phyloP scores from a whole-genome alignment of 2,888 invertebrate genomes.

The Metalampra italica region DNA sequence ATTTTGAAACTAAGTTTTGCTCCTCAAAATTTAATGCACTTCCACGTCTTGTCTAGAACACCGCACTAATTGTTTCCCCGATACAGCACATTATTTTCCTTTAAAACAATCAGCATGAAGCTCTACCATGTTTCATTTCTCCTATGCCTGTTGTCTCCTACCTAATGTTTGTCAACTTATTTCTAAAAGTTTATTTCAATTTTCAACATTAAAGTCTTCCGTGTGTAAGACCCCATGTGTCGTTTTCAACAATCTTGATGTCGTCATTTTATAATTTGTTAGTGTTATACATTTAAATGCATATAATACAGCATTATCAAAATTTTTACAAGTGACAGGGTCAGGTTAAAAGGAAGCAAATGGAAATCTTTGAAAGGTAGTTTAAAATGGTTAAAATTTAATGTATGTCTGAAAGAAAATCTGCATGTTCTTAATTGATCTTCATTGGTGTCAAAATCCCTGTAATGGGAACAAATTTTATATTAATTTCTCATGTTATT shows the following conservation, averaged over 20 bases:
- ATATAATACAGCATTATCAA: no score
- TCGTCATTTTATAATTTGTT: constrained; percentile 1
- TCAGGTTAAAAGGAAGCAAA: no score
- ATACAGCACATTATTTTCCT: constrained; percentile 50
- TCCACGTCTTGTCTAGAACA: constrained; percentile 55
- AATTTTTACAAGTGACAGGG: no score
- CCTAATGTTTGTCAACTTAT: constrained; percentile 15
- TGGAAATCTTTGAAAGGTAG: no score
- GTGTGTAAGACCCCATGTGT: background rate
- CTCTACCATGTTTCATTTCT: constrained; percentile 21
- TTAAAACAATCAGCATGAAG: constrained; percentile 50
- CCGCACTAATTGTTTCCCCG: constrained; percentile 68
- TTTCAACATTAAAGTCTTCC: no score
- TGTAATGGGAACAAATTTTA: background rate
- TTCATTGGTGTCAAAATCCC: background rate
- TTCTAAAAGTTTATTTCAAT: constrained; percentile 16
- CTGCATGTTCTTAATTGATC: background rate
- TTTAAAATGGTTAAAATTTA: no score
- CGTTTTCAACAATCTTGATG: constrained; percentile 5
- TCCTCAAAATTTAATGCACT: constrained; percentile 54
- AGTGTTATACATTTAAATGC: background rate
- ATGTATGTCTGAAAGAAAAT: no score
- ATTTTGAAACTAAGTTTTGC: constrained; percentile 33
- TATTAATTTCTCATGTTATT: constrained; percentile 5
- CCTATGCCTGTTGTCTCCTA: constrained; percentile 20